Conservation (phyloP, 2,888 invertebrate genomes). For the Andrena flavipes region DNA sequence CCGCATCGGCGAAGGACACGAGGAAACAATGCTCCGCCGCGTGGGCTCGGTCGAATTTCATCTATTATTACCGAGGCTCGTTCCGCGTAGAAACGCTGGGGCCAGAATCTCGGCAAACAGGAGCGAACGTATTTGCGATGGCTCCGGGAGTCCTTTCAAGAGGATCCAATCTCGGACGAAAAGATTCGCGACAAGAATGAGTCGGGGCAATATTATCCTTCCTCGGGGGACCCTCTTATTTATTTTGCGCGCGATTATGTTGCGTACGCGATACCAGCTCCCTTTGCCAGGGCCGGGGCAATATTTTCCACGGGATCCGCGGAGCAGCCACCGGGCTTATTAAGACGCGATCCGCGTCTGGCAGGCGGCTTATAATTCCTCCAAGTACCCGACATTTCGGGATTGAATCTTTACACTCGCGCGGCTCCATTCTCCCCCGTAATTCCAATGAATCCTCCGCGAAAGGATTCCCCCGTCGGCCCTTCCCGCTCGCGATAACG, state of each 20-base stretch:
- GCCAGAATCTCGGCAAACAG: constrained; percentile 22
- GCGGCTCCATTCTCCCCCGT: constrained; percentile 39
- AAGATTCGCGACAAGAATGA: constrained; percentile 32
- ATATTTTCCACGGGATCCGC: constrained; percentile 5
- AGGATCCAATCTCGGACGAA: constrained; percentile 49
- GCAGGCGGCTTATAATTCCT: constrained; percentile 8
- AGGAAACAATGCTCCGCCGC: not conserved
- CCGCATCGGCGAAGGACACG: not conserved
- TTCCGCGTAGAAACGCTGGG: not conserved
- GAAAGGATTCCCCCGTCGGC: constrained; percentile 11
- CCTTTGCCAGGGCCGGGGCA: not conserved
- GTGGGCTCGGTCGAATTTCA: not conserved
- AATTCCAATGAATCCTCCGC: constrained; percentile 57
- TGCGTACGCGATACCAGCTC: not conserved
- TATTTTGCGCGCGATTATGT: constrained; percentile 42
- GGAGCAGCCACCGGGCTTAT: not conserved
- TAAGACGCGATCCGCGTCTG: constrained; percentile 3
- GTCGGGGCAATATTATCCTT: constrained; percentile 24
- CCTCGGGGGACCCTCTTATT: constrained; percentile 33
- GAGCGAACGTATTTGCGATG: constrained; percentile 23
- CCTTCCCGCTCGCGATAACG: constrained; percentile 32
- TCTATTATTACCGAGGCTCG: not conserved
- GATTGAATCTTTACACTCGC: constrained; percentile 40
- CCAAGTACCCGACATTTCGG: constrained; percentile 26
- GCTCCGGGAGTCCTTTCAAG: not conserved